These are phyloP conservation scores for Pelmatolapia mariae DNA, from an alignment of 2,113 vertebrate genomes.

Conservation along the genomic window DNA sequence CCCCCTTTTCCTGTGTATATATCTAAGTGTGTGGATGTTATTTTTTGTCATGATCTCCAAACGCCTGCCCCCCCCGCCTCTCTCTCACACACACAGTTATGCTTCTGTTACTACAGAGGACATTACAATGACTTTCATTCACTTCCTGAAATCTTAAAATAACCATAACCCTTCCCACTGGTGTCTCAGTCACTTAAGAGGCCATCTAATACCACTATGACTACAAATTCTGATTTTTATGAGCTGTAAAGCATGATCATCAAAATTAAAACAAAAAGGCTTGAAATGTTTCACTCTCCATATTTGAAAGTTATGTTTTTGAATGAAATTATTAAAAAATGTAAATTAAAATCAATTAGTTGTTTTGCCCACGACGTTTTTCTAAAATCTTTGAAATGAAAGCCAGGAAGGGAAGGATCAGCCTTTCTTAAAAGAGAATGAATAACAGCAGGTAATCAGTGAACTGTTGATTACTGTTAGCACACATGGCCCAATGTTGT, in stretches of 20 bases:
- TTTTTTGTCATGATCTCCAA: slow-evolving; percentile 31
- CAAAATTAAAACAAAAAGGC: neutral
- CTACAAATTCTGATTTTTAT: neutral
- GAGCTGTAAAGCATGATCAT: neutral
- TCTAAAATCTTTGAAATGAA: neutral
- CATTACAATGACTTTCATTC: neutral
- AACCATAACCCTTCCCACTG: neutral
- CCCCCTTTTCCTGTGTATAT: slow-evolving; percentile 30
- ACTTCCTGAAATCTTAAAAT: neutral
- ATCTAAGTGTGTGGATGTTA: slow-evolving; percentile 13
- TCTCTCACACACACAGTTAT: neutral
- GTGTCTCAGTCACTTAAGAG: neutral
- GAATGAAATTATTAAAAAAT: neutral
- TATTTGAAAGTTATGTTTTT: neutral
- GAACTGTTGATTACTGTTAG: neutral
- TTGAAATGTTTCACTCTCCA: neutral
- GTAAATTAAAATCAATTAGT: neutral
- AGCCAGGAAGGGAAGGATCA: neutral
- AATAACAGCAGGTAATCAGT: neutral
- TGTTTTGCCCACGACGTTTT: neutral
- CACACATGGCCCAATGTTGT: neutral
- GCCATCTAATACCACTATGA: neutral
- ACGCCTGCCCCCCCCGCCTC: neutral
- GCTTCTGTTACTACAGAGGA: neutral
- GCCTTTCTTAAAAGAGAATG: neutral